Evolutionary conservation across 1,140 invertebrate genomes (phyloP), one percentile per base, ranked within the genome.

Genomic region (Neodiprion virginianus): DNA sequence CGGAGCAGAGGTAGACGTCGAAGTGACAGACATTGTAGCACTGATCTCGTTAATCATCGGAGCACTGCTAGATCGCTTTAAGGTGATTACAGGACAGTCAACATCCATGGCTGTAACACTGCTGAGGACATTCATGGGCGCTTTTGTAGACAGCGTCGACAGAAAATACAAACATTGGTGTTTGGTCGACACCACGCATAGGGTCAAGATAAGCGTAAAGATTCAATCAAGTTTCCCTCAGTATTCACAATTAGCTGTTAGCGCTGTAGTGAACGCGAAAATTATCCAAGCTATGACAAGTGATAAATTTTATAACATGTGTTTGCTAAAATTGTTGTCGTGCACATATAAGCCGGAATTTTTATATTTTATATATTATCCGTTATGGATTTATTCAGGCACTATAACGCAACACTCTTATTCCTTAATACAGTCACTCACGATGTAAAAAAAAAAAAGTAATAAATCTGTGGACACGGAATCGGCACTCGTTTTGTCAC

Each of bases 31-130:
- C 86, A 87, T 88, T 72, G 87, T 88, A 65, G 87, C 83, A 82
- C 84, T 90, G 65, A 91, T 89, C 82, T 93, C 91, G 84, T 95
- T 94, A 79, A 95, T 95, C 91, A 95, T 95, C 75, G 95, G 95
- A 77, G 95, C 95, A 90, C 94, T 96, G 81, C 92, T 94, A 75
- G 94, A 95, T 82, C 95, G 89, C 88, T 96, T 96, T 48, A 96
- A 87, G 72, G 91, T 91, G 75, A 92, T 88, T 77, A 90, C 88
- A 14, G 90, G 89, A 79, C 88, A 89, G 82, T 92, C 90, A 89
- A 92, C 88, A 86, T 92, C 91, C 91, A 92, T 92, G 85, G 84
- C 88, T 85, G 81, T 83, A 69, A 77, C 79, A 17, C 53, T 17
- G 7, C n/a, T 61, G 53, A 61, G 11, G 53, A 61, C 53, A 61